Evolutionary conservation across 2,888 invertebrate species (phyloP).

Genomic region (Lymantria dispar): DNA sequence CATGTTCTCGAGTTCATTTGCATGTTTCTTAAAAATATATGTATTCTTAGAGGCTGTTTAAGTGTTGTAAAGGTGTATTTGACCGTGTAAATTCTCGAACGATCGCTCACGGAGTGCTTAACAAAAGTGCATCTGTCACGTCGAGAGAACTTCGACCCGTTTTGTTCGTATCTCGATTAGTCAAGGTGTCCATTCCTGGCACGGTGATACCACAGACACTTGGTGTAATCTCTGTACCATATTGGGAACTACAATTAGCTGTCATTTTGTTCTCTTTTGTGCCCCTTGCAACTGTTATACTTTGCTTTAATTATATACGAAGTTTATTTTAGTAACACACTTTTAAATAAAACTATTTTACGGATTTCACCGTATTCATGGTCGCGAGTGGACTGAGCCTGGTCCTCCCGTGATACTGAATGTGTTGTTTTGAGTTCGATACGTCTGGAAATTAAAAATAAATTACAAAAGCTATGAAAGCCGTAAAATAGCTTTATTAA

Average conservation of each 20-base stretch:
- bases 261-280: conserved; percentile 64
- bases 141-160: conserved; percentile 48
- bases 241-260: conserved; percentile 69
- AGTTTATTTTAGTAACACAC: too few relatives aligned
- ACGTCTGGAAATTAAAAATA: too few relatives aligned
- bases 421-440: too few relatives aligned
- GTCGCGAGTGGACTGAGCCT: too few relatives aligned
- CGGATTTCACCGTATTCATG: too few relatives aligned
- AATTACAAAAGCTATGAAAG: too few relatives aligned
- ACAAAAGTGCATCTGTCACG: conserved; percentile 43
- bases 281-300: conserved; percentile 41
- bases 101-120: conserved; percentile 29
- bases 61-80: conserved; percentile 17
- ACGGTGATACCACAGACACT: conserved; percentile 59
- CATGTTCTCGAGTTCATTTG: conserved; percentile 1
- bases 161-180: conserved; percentile 63
- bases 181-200: conserved; percentile 69
- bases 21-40: not conserved
- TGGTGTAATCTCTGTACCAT: conserved; percentile 65
- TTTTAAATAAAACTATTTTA: too few relatives aligned
- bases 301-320: conserved; percentile 27
- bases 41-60: conserved; percentile 8
- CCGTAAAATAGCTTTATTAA: too few relatives aligned
- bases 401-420: too few relatives aligned
- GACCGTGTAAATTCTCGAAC: conserved; percentile 20